Base-by-base conservation (phyloP, 2,113 vertebrate genomes). In the Onychostoma macrolepis region DNA sequence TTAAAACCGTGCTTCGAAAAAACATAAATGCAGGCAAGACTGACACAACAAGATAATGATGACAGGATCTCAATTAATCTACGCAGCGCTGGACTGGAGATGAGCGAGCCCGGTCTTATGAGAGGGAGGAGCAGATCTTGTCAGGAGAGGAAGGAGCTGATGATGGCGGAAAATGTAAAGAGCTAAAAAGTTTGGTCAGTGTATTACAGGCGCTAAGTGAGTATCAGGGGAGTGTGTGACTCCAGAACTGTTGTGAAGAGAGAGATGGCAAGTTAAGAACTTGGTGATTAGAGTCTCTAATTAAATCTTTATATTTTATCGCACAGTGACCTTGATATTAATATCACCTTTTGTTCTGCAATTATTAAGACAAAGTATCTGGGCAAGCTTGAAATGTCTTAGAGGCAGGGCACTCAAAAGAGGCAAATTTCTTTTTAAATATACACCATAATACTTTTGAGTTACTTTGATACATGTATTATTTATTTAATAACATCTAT, bases 51-150 rank as follows among this genome's bases (percentile, higher is more conserved):
- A 41, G 86, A 85, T 81, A 83, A 61, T 82, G 61, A 83, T 85
- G 83, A 85, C 79, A 76, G 67, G 89, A 89, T 89, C 90, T 92
- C 88, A 90, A 90, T 90, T 90, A 88, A 89, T 89, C 90, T 86
- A 79, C 83, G 75, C 43, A 85, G 89, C 7, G 21, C 75, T 50
- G 58, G 84, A 61, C 11, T 76, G 80, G 89, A 86, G 86, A 83
- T 78, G 88, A 85, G 80, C 86, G 86, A 89, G 91, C 85, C 58
- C 88, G 74, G 90, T 91, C 88, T 89, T 89, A 86, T 88, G 91
- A 67, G 36, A 90, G 87, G 85, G 89, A 87, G 91, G 80, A 77
- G 71, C 58, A 77, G 56, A 77, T 58, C 48, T 58, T 75, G 67
- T 86, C 85, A 86, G 63, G 45, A 67, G 13, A 77, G 21, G 15